A percentile compares a stretch with the other conserved stretches of the same genome.
Evolutionary conservation across 92 coral and sea anemone species (phyloP).

Genomic region (Zoanthus sociatus): DNA sequence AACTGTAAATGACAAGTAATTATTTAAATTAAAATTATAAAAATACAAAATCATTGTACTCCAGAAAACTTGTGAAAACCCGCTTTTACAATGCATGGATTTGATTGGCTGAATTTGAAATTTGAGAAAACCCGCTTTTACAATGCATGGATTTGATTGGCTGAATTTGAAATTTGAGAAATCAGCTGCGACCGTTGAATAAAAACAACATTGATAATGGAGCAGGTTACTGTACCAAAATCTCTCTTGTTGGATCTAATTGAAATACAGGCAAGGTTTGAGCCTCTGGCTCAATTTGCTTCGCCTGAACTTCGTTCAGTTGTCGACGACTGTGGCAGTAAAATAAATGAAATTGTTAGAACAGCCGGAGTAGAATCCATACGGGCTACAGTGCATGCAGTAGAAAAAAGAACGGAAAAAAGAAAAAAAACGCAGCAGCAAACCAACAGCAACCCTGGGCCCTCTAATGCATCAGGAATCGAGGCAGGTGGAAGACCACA

Average conservation of each 20-base stretch:
- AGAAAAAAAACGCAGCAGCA: not conserved
- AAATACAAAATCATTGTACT: not conserved
- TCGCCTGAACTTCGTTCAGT: constrained; percentile 30
- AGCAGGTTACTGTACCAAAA: constrained; percentile 29
- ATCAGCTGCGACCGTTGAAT: constrained; percentile 15
- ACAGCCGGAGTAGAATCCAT: constrained; percentile 9
- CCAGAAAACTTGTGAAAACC: constrained; percentile 6
- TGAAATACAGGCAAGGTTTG: constrained; percentile 5
- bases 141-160: not conserved
- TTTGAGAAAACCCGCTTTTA: not conserved
- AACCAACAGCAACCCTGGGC: constrained; percentile 12
- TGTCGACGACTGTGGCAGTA: not conserved
- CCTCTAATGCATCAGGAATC: constrained; percentile 3
- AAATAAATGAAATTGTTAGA: not conserved
- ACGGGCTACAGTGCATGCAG: not conserved
- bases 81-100: not conserved
- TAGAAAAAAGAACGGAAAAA: not conserved
- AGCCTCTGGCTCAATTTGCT: constrained; percentile 31
- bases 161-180: not conserved
- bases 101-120: constrained; percentile 33
- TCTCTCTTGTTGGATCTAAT: constrained; percentile 5
- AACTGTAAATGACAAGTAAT: too few relatives aligned
- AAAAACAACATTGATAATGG: constrained; percentile 6
- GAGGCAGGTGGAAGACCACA: constrained; percentile 16
- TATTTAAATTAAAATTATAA: too few relatives aligned